Base-by-base conservation (phyloP, 2,797 vertebrate species). In the Eutrigla gurnardus region DNA sequence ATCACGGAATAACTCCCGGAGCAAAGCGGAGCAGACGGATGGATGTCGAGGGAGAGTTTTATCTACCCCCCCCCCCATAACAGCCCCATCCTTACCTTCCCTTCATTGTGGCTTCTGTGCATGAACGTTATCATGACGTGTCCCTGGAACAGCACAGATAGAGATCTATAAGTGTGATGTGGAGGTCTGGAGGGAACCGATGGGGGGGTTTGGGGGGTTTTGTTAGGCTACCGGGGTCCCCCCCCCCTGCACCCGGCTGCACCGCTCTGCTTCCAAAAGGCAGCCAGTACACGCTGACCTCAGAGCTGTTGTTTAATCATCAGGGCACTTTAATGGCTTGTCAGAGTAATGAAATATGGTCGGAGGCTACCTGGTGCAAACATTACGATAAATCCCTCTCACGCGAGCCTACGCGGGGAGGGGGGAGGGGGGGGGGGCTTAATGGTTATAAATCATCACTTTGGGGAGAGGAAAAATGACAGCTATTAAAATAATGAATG, bases 401-500 rank as follows among this genome's bases (percentile, higher is more conserved):
- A 90, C 88, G 78, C 83, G 66, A 86, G 83, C 90, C 80, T 85
- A 88, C 85, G 80, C 84, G 65, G 0, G 25, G 25, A 25, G 25
- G 25, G 25, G 25, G 25, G 25, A 2, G 25, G 25, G 25, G 25
- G 25, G 25, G 25, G 25, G 85, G 85, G 75, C 90, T 89, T 91
- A 91, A 92, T 85, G 91, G 86, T 82, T 88, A 92, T 94, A 93
- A 94, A 95, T 94, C 93, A 94, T 86, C 84, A 90, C 93, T 93
- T 92, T 90, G 89, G 91, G 92, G 91, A 85, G 90, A 90, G 90
- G 25, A 91, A 90, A 93, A 93, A 93, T 93, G 93, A 94, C 92
- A 90, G 93, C 93, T 93, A 94, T 95, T 95, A 94, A 94, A 94
- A 94, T 94, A 95, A 95, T 94, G 93, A 94, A 94, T 91, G 89